Conservation (phyloP, 1,140 invertebrate species). For the Drosophila nigromelanica region DNA sequence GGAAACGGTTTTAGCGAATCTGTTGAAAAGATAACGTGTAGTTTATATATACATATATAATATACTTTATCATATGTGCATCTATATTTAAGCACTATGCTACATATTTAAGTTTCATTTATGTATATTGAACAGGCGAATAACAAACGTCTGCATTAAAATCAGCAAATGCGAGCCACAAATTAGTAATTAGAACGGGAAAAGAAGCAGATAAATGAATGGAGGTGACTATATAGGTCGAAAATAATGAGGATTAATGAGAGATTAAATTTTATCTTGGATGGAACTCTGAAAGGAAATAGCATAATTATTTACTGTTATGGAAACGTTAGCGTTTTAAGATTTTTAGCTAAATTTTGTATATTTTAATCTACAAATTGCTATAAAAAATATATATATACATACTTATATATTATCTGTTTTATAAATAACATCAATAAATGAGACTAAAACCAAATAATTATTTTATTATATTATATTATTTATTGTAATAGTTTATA, state of each 20-base stretch:
- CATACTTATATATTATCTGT: conserved; percentile 72
- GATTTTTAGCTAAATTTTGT: conserved; percentile 82
- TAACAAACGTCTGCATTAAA: conserved; percentile 32
- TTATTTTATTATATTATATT: neutral
- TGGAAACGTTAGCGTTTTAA: conserved; percentile 71
- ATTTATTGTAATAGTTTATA: neutral
- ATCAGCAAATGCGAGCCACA: conserved; percentile 54
- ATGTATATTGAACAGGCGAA: conserved; percentile 36
- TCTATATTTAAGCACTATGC: conserved; percentile 12
- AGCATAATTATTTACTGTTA: conserved; percentile 81
- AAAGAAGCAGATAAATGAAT: conserved; percentile 7
- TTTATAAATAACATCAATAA: conserved; percentile 72
- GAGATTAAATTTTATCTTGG: no score
- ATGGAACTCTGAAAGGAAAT: conserved; percentile 43
- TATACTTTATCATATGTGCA: conserved; percentile 27
- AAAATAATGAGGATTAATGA: neutral
- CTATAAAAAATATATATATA: conserved; percentile 51
- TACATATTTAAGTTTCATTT: conserved; percentile 34
- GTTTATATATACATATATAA: conserved; percentile 39
- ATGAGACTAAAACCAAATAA: conserved; percentile 40
- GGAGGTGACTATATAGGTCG: conserved; percentile 25
- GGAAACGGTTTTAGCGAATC: conserved; percentile 36
- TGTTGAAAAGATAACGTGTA: conserved; percentile 37
- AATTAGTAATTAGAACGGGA: conserved; percentile 34
- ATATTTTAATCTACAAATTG: conserved; percentile 80